Conservation (phyloP, 53 echinoderm and acorn worm species). For the Zoroaster sp. region DNA sequence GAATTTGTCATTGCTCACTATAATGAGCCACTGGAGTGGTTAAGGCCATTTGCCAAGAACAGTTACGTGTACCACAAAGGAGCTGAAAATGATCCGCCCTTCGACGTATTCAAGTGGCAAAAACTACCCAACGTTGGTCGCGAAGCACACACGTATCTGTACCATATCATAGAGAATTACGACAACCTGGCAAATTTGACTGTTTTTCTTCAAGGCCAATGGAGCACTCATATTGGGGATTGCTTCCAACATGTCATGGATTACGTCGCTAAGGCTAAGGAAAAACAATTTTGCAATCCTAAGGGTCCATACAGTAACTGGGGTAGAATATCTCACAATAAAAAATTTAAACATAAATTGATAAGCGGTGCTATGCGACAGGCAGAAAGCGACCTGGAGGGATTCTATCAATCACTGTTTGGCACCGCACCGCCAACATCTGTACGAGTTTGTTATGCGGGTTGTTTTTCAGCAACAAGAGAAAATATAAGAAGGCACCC, state of each 20-base stretch:
- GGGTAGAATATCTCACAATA: neutral
- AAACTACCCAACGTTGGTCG: constrained; percentile 47
- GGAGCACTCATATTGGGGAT: neutral
- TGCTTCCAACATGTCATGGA: neutral
- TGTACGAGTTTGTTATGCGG: neutral
- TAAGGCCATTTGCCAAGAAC: neutral
- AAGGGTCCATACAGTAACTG: neutral
- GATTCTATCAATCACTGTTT: neutral
- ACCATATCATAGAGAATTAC: constrained; percentile 53
- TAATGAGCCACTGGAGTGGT: constrained; percentile 35
- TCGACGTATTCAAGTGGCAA: constrained; percentile 23
- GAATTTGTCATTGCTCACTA: constrained; percentile 33
- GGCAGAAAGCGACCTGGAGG: neutral
- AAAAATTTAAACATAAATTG: neutral
- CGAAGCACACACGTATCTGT: constrained; percentile 22
- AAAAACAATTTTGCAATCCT: neutral
- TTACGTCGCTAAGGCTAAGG: constrained; percentile 4
- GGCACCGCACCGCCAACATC: neutral
- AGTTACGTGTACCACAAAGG: constrained; percentile 41
- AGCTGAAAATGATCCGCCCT: neutral
- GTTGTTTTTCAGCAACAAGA: constrained; percentile 34
- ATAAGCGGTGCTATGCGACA: neutral
- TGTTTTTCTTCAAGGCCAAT: constrained; percentile 34
- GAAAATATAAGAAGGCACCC: constrained; percentile 13
- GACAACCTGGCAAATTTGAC: constrained; percentile 43